A percentile compares a stretch with the other conserved stretches of the same genome.
These are phyloP conservation scores for Sarcophaga caerulescens DNA, from an alignment of 2,888 invertebrate genomes.

Conservation along the genomic window DNA sequence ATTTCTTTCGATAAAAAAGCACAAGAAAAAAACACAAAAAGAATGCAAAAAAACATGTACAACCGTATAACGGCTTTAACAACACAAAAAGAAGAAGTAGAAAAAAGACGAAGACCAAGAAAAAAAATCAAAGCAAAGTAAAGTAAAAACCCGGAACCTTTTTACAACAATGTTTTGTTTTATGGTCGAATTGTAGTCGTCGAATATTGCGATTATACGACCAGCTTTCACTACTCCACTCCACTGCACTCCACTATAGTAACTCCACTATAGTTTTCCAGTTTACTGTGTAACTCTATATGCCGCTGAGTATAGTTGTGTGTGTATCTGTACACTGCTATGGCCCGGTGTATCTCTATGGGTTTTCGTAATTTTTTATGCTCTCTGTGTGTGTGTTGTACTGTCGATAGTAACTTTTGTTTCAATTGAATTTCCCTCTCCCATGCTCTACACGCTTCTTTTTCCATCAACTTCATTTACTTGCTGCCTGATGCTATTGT, in stretches of 20 bases:
- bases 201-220: slow-evolving; percentile 45
- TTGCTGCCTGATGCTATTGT: slow-evolving; percentile 9
- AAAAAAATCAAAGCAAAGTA: slow-evolving; percentile 15
- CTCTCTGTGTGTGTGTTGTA: slow-evolving; percentile 19
- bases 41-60: too few relatives aligned
- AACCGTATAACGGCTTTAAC: too few relatives aligned
- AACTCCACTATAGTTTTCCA: too few relatives aligned
- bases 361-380: slow-evolving; percentile 49
- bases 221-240: not conserved
- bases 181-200: slow-evolving; percentile 60
- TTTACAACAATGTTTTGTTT: slow-evolving; percentile 67
- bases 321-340: not conserved
- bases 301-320: not conserved
- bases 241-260: not conserved
- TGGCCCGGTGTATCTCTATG: not conserved
- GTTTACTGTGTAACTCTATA: not conserved
- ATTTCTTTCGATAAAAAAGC: slow-evolving; percentile 68
- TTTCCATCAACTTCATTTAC: slow-evolving; percentile 37
- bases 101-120: not conserved
- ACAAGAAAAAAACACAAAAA: slow-evolving; percentile 19
- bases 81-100: slow-evolving; percentile 23
- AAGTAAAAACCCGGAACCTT: slow-evolving; percentile 61
- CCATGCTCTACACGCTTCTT: slow-evolving; percentile 1
- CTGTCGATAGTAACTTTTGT: slow-evolving; percentile 57
- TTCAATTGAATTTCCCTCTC: slow-evolving; percentile 66